Evolutionary conservation across 2,888 invertebrate genomes (phyloP).

Genomic region (Epsilonema sp.): DNA sequence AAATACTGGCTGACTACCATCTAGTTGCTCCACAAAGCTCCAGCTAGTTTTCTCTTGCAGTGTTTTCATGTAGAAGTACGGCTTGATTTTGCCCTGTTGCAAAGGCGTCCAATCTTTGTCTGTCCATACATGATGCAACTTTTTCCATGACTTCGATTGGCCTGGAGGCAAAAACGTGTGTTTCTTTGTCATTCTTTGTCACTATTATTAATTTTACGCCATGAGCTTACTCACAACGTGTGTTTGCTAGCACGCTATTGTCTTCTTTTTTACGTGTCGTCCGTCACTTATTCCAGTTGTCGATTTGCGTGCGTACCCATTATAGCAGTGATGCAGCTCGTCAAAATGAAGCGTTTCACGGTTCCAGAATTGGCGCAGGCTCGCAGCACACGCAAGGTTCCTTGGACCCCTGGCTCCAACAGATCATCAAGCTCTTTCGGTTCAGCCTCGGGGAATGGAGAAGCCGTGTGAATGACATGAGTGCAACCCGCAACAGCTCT

Average conservation of each 20-base stretch:
- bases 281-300: too few relatives aligned
- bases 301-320: too few relatives aligned
- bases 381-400: not conserved
- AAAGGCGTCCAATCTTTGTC: not conserved
- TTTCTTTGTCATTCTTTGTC: too few relatives aligned
- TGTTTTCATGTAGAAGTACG: not conserved
- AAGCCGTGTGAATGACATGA: not conserved
- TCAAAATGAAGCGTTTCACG: not conserved
- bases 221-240: too few relatives aligned
- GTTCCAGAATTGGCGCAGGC: not conserved
- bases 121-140: not conserved
- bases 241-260: too few relatives aligned
- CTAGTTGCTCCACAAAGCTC: too few relatives aligned
- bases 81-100: not conserved
- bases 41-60: not conserved
- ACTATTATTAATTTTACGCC: too few relatives aligned
- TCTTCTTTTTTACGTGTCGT: too few relatives aligned
- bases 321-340: not conserved
- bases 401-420: not conserved
- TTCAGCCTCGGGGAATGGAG: not conserved
- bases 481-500: not conserved
- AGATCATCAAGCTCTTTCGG: not conserved
- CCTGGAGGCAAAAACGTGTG: not conserved
- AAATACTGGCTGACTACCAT: too few relatives aligned
- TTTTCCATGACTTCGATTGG: not conserved